Base-by-base conservation (phyloP, 2,113 vertebrate species). In the Argyrosomus japonicus region DNA sequence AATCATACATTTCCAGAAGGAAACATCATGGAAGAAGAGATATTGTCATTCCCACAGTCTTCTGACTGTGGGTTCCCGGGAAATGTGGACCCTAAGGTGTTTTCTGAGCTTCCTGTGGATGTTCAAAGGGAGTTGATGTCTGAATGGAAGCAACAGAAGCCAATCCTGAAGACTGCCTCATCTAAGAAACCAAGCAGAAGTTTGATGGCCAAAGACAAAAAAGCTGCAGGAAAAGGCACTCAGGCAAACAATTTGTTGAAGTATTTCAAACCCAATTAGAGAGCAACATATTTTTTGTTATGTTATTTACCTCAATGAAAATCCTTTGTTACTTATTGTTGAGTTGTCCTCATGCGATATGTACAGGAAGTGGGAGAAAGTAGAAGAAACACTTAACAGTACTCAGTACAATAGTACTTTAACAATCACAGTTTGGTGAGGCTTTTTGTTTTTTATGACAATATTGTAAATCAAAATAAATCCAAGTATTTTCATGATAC, bases 71-170 rank as follows among this genome's bases (percentile, higher is more conserved):
- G 73, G 6, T 85, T 97, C 62, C 97, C 96, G 9, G 81, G 93
- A 71, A 80, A 93, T 1, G 89, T 98, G 3, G 96, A 99, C 79
- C 86, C 93, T 23, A 61, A 88, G 43, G 96, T 97, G 54, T 99
- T 98, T 92, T 96, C 94, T 2, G 94, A 97, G 83, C 94, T 99
- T 9, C 97, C 97, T 0, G 60, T 77, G 1, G 96, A 95, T 5
- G 65, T 98, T 43, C 97, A 96, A 65, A 91, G 45, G 47, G 97
- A 98, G 82, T 77, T 99, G 3, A 68, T 96, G 70, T 87, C 91
- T 0, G 96, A 96, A 17, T 98, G 97, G 97, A 97, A 91, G 76
- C 94, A 90, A 9, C 87, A 73, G 88, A 91, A 87, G 32, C 82
- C 68, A 0, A 43, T 70, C 15, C 80, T 93, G 43, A 96, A 94